Evolutionary conservation across 1,140 invertebrate genomes (phyloP), one percentile per base, ranked within the genome.

Genomic region (Glossosoma conforme): DNA sequence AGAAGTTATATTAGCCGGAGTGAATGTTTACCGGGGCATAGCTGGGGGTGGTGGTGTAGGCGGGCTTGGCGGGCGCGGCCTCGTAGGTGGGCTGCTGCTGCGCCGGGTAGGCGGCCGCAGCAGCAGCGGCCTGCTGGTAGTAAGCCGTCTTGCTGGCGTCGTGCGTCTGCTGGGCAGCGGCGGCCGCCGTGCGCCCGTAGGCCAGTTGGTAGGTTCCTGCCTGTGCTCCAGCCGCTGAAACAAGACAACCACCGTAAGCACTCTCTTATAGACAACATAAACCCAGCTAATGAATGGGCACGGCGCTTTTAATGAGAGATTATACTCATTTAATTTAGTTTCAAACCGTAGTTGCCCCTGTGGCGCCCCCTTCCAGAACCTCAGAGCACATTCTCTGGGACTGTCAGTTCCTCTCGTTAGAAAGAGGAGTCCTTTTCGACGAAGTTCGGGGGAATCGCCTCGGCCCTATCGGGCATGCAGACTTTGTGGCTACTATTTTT

Each of bases 81-180:
- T 71, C 70, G 61, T 75, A 72, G 25, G 74, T 72, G 46, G 77
- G 69, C 20, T 72, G 69, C 44, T 76, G 72, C 44, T 76, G 72
- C 19, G 72, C 76, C 60, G 87, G 85, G 58, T 86, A 86, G 38
- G 82, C 80, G 30, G 83, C 82, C 1, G 81, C 81, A 8, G 83
- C 76, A 8, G 81, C 76, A 8, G 80, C 83, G 9, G 83, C 80
- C 59, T 86, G 84, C 60, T 82, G 82, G 63, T 83, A 83, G 59
- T 84, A 84, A 0, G 80, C 81, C 43, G 79, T 82, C 41, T 81
- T 82, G 45, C 80, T 72, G 13, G 71, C 70, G 63, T 74, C 71
- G 65, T 75, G 73, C 11, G 69, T 68, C 19, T 69, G 72, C 35
- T 68, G 69, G 4, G 77, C 77, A 25, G 76, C 73, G 36, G 76